A percentile compares a stretch with the other conserved stretches of the same genome.
Evolutionary conservation across 2,797 vertebrate genomes (phyloP).

Genomic region (Petrocephalus schoutedeni): DNA sequence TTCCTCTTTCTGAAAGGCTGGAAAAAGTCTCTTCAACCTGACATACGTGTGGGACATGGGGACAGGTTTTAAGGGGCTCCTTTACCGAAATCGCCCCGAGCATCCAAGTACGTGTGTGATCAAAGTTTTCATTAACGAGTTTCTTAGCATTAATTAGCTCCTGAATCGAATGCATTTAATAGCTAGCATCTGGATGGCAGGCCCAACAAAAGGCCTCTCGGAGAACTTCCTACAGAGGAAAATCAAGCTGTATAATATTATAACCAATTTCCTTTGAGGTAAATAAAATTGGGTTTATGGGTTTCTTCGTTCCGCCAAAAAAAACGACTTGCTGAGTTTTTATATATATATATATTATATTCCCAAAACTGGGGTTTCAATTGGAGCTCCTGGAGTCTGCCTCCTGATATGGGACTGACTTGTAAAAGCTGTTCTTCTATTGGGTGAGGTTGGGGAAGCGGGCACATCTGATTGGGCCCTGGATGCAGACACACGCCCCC

Average conservation of each 20-base stretch:
- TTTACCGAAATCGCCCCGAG: not conserved
- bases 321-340: slow-evolving; percentile 22
- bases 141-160: slow-evolving; percentile 33
- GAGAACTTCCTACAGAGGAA: slow-evolving; percentile 28
- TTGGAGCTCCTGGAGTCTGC: slow-evolving; percentile 15
- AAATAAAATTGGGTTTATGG: slow-evolving; percentile 22
- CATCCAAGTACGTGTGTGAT: slow-evolving; percentile 18
- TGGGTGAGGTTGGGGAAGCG: not conserved
- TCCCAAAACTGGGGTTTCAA: slow-evolving; percentile 17
- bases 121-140: slow-evolving; percentile 29
- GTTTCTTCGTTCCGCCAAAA: not conserved
- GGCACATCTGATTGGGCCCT: not conserved
- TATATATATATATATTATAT: slow-evolving; percentile 33
- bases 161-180: slow-evolving; percentile 35
- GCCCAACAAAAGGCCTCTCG: slow-evolving; percentile 25
- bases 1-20: not conserved
- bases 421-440: slow-evolving; percentile 16
- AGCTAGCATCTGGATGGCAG: slow-evolving; percentile 40
- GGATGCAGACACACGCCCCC: not conserved
- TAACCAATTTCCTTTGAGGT: slow-evolving; percentile 40
- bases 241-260: slow-evolving; percentile 34
- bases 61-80: not conserved
- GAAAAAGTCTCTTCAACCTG: slow-evolving; percentile 3
- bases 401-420: slow-evolving; percentile 13
- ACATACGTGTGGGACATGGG: not conserved